A percentile compares a stretch with the other conserved stretches of the same genome.
Evolutionary conservation across 2,113 vertebrate species (phyloP).

Genomic region (Nothobranchius kuhntae): DNA sequence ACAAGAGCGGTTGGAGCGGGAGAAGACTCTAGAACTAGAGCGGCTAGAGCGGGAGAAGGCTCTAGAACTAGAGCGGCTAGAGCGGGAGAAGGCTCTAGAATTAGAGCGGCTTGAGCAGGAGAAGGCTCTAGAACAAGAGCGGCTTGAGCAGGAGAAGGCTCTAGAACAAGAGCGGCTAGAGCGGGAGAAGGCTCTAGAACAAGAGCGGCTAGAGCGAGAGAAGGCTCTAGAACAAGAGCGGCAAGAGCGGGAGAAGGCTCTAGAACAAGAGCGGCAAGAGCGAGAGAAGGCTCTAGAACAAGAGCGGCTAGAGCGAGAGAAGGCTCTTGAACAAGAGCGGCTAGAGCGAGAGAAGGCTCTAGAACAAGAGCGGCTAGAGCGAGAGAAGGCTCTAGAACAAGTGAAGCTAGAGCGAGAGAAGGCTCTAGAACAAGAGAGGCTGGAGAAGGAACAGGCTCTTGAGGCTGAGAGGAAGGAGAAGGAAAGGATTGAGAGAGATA

Average conservation of each 20-base stretch:
- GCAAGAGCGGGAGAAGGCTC: no score
- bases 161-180: constrained; percentile 15
- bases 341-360: no score
- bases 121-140: neutral
- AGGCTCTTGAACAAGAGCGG: no score
- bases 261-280: constrained; percentile 49
- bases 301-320: no score
- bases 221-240: constrained; percentile 45
- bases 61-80: constrained; percentile 40
- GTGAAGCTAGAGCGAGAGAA: no score
- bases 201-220: constrained; percentile 45
- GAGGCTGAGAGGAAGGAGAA: constrained; percentile 38
- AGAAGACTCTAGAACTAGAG: constrained; percentile 39
- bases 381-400: no score
- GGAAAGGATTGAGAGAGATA: constrained; percentile 42
- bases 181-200: constrained; percentile 25
- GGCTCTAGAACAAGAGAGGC: constrained; percentile 13
- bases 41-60: constrained; percentile 45
- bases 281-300: constrained; percentile 37
- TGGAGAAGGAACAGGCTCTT: constrained; percentile 46
- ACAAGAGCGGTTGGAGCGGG: constrained; percentile 4
- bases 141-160: constrained; percentile 16
- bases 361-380: no score
- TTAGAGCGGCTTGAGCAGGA: constrained; percentile 31
- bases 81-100: constrained; percentile 39